Percentiles rank a stretch among this genome's conserved stretches.
Evolutionary conservation across 2,113 vertebrate genomes (phyloP).

Genomic region (Morone saxatilis): DNA sequence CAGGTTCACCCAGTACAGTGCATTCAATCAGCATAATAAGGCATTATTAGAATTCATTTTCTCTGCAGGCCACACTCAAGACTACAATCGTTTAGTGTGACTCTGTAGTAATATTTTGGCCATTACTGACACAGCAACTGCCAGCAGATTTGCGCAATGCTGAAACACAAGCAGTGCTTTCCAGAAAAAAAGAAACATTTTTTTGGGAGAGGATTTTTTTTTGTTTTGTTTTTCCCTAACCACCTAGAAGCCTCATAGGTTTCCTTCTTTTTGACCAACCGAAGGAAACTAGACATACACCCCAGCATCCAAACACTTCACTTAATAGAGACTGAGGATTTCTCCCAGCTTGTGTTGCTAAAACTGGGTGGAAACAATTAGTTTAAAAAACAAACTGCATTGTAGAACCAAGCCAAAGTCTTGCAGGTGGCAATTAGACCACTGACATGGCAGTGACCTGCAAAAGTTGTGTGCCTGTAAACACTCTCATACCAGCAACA

Average conservation of each 20-base stretch:
- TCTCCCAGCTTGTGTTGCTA: too few species aligned
- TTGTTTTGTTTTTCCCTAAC: not conserved
- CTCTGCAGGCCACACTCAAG: constrained; percentile 47
- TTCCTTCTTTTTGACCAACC: not conserved
- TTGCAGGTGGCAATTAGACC: too few species aligned
- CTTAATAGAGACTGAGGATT: too few species aligned
- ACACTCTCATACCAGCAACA: too few species aligned
- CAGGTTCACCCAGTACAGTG: not conserved
- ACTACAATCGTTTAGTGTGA: constrained; percentile 17
- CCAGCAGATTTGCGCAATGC: not conserved
- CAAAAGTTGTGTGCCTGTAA: too few species aligned
- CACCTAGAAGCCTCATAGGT: not conserved
- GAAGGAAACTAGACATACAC: too few species aligned
- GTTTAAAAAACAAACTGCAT: too few species aligned
- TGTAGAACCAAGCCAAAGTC: too few species aligned
- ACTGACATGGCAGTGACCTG: too few species aligned
- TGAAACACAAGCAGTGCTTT: not conserved
- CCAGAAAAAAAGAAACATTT: not conserved
- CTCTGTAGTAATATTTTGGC: constrained; percentile 47
- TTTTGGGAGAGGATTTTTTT: too few species aligned
- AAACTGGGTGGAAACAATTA: too few species aligned
- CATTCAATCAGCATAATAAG: constrained; percentile 56
- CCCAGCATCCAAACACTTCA: too few species aligned
- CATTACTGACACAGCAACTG: constrained; percentile 20
- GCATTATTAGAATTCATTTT: constrained; percentile 48